Evolutionary conservation across 2,888 invertebrate species (phyloP), one percentile per base, ranked within the genome.

Genomic region (Scrobipalpa atriplicella): DNA sequence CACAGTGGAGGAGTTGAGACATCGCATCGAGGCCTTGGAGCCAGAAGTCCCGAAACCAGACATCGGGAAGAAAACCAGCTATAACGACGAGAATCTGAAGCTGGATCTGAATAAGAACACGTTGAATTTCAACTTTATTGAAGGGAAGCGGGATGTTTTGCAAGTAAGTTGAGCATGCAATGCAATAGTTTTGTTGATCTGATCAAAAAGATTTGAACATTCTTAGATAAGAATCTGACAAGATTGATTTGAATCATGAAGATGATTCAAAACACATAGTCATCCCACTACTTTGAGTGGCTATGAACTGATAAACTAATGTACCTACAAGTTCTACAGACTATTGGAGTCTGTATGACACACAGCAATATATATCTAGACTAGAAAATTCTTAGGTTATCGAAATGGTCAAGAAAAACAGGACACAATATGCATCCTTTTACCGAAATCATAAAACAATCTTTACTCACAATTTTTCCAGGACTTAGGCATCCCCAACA

Each of bases 1-100:
- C 84, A 94, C 95, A 0, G 95, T 95, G 58, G 95, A 95, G 75
- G 95, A 95, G 77, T 81, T 95, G 43, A 84, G 94, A 65, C 93
- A 94, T 72, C 89, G 93, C 72, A 94, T 94, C 69, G 88, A 87
- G 52, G 90, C 81, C 1, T 71, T 93, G 72, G 89, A 91, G 70
- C 90, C 92, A 0, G 90, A 91, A 65, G 85, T 91, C 13, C 71
- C 82, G 3, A 84, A 82, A 67, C 73, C 73, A 38, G 82, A 84
- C 67, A 76, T 77, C 43, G 72, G 79, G 65, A 74, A 78, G 43
- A 85, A 85, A 69, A 68, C 73, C 0, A 80, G 79, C 43, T 84
- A 78, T 66, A 81, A 79, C 67, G 78, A 79, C 41, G 87, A 87
- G 16, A 80, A 79, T 64, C 73, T 86, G 62, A 85, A 85, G 66